Evolutionary conservation across 2,113 vertebrate species (phyloP).

Genomic region (Proterorhinus semilunaris): DNA sequence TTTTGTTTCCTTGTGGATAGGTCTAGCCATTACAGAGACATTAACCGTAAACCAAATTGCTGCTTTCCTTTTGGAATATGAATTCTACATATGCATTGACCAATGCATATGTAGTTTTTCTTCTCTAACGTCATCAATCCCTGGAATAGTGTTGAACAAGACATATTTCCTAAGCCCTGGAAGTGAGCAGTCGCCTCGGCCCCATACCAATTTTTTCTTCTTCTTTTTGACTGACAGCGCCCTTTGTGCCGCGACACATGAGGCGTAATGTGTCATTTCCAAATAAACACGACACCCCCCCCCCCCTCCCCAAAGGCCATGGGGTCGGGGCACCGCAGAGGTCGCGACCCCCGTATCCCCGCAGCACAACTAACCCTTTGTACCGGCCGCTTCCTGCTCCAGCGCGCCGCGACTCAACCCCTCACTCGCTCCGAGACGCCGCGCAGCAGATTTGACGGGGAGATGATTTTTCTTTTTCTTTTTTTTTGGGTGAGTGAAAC

Average conservation of each 20-base stretch:
- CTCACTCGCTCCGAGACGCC: conserved; percentile 58
- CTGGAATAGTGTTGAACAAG: background rate
- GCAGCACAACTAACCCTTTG: conserved; percentile 67
- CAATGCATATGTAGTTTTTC: too few species aligned
- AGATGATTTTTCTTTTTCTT: conserved; percentile 79
- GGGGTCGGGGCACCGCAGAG: conserved; percentile 49
- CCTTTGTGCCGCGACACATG: conserved; percentile 53
- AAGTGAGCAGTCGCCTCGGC: background rate
- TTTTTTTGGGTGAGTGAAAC: conserved; percentile 80
- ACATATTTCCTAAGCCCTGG: background rate
- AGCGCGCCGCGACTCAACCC: conserved; percentile 33
- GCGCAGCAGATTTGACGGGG: conserved; percentile 74
- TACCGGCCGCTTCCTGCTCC: conserved; percentile 50
- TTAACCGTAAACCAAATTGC: too few species aligned
- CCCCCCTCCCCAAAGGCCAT: conserved; percentile 55
- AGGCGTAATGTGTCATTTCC: conserved; percentile 62
- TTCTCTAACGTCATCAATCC: too few species aligned
- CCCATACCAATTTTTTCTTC: too few species aligned
- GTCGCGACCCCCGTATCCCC: conserved; percentile 54
- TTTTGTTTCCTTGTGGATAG: too few species aligned
- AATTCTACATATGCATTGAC: too few species aligned
- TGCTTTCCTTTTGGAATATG: too few species aligned
- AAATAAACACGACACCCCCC: conserved; percentile 56
- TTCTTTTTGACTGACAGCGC: conserved; percentile 41
- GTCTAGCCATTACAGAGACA: too few species aligned